Evolutionary conservation across 2,888 invertebrate genomes (phyloP).

Genomic region (Drosophila monieri): DNA sequence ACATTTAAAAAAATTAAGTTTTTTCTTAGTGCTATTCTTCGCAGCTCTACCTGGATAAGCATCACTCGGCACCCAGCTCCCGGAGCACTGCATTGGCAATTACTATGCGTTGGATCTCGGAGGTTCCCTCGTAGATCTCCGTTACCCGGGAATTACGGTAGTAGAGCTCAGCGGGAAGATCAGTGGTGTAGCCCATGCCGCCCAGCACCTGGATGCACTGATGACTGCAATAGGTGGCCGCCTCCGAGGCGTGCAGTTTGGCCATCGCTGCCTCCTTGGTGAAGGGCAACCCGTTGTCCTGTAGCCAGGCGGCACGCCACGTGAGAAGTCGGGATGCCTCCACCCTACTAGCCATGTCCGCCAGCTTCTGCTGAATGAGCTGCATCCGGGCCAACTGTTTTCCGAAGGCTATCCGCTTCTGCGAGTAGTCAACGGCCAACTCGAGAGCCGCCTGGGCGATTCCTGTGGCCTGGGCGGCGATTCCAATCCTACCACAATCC

Average conservation of each 20-base stretch:
- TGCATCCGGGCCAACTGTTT: slow-evolving; percentile 93
- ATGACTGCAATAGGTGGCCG: slow-evolving; percentile 95
- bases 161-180: slow-evolving; percentile 96
- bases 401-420: slow-evolving; percentile 94
- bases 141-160: slow-evolving; percentile 98
- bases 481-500: slow-evolving; percentile 95
- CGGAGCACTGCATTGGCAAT: slow-evolving; percentile 95
- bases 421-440: slow-evolving; percentile 94
- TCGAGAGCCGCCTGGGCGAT: slow-evolving; percentile 96
- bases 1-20: too few species aligned
- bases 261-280: slow-evolving; percentile 99
- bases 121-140: slow-evolving; percentile 98
- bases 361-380: slow-evolving; percentile 94
- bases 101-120: slow-evolving; percentile 96
- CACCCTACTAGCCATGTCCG: slow-evolving; percentile 93
- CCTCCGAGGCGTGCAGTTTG: slow-evolving; percentile 95
- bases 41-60: not conserved
- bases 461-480: slow-evolving; percentile 95
- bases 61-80: slow-evolving; percentile 84
- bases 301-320: slow-evolving; percentile 95
- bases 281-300: slow-evolving; percentile 91
- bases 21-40: too few species aligned
- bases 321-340: slow-evolving; percentile 94
- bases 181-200: slow-evolving; percentile 96
- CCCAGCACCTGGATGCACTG: slow-evolving; percentile 95